Conservation (phyloP, 2,113 vertebrate species). For the Lepus timidus region DNA sequence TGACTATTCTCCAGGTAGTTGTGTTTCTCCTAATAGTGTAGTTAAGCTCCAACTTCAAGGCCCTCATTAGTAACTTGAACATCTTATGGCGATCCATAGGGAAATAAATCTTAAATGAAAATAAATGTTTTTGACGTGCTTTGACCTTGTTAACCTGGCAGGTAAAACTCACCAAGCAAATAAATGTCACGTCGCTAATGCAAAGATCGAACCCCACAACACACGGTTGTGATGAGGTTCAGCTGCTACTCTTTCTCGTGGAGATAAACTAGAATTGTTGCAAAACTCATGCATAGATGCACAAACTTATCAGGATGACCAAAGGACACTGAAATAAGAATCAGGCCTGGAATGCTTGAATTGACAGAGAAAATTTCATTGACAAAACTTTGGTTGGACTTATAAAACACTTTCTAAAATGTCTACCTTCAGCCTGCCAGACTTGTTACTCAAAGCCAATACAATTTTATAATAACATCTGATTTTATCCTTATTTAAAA, state of each 20-base stretch:
- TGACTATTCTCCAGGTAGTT: constrained; percentile 21
- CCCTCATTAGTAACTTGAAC: constrained; percentile 67
- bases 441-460: background rate
- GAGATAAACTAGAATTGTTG: background rate
- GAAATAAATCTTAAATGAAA: constrained; percentile 62
- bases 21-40: constrained; percentile 58
- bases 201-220: background rate
- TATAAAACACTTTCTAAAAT: background rate
- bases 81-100: constrained; percentile 50
- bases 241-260: background rate
- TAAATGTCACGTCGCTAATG: constrained; percentile 38
- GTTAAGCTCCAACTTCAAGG: constrained; percentile 49
- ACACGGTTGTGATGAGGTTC: constrained; percentile 4
- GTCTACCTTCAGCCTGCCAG: background rate
- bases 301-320: background rate
- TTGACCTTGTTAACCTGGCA: constrained; percentile 62
- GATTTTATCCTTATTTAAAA: background rate
- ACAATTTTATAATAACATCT: background rate
- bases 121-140: constrained; percentile 53
- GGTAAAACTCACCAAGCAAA: constrained; percentile 61
- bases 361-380: background rate
- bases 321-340: background rate
- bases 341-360: background rate
- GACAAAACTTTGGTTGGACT: background rate
- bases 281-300: background rate